Percentiles rank a stretch among this genome's conserved stretches.
Conservation (phyloP, 2,113 vertebrate species). For the Pomatorhinus ruficollis region DNA sequence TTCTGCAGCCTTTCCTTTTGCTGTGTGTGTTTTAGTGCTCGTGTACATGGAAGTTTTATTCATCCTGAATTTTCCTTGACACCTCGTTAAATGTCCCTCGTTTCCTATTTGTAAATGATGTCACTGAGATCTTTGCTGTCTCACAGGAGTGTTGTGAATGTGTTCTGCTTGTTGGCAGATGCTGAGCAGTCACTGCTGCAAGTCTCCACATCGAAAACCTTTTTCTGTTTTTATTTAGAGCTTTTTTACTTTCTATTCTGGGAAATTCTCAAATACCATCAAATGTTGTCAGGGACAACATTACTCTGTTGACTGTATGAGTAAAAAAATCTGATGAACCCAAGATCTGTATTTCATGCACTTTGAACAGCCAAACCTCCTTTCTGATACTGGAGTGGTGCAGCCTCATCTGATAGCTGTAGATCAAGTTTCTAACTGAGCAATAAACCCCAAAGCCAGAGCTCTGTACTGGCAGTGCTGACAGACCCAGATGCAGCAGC, state of each 20-base stretch:
- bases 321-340: neutral
- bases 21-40: neutral
- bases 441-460: neutral
- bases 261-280: neutral
- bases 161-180: neutral
- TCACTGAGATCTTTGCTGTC: neutral
- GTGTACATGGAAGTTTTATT: neutral
- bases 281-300: neutral
- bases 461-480: neutral
- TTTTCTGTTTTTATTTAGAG: neutral
- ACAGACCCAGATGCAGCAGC: neutral
- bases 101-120: neutral
- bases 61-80: neutral
- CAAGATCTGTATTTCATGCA: neutral
- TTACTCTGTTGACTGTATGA: fast-evolving
- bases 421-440: slow-evolving; percentile 7
- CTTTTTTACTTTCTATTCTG: neutral
- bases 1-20: neutral
- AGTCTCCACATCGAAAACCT: neutral
- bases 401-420: neutral
- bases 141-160: neutral
- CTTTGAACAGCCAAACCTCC: neutral
- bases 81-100: neutral
- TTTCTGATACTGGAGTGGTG: neutral
- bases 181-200: neutral